A percentile compares a stretch with the other conserved stretches of the same genome.
Evolutionary conservation across 2,888 invertebrate species (phyloP).

Genomic region (Tetragonula carbonaria): DNA sequence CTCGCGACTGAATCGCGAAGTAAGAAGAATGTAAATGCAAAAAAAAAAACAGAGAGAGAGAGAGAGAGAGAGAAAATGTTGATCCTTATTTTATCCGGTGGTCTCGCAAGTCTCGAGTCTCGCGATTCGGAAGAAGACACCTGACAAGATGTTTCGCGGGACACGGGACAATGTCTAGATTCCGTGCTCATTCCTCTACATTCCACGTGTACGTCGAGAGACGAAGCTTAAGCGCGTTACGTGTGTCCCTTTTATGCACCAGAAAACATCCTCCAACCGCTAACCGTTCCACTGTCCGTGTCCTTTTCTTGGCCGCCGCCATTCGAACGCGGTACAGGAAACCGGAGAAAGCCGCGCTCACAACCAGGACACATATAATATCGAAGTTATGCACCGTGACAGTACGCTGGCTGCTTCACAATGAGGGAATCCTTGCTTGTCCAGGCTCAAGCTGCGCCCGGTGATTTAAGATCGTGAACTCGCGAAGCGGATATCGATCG

Average conservation of each 20-base stretch:
- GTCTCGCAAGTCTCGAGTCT: background rate
- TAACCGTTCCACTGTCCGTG: background rate
- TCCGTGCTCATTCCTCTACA: constrained; percentile 21
- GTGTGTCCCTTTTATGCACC: constrained; percentile 45
- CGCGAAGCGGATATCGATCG: constrained; percentile 38
- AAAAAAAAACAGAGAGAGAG: too few species aligned
- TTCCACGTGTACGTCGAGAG: constrained; percentile 8
- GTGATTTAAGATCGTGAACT: constrained; percentile 48
- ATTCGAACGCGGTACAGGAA: constrained; percentile 27
- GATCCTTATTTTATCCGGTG: constrained; percentile 34
- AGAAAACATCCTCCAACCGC: constrained; percentile 33
- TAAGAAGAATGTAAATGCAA: background rate
- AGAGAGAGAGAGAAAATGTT: background rate
- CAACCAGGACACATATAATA: constrained; percentile 40
- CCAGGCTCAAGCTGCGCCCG: constrained; percentile 22
- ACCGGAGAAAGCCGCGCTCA: constrained; percentile 4
- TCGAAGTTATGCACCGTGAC: constrained; percentile 54
- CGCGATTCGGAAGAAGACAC: constrained; percentile 9
- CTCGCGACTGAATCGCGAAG: background rate
- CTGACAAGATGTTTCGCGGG: constrained; percentile 36
- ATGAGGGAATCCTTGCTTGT: constrained; percentile 41
- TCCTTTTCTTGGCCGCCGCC: constrained; percentile 18
- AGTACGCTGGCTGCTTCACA: constrained; percentile 42
- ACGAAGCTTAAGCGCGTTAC: constrained; percentile 50
- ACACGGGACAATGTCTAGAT: constrained; percentile 31